Percentiles rank a stretch among this genome's conserved stretches.
phyloP scores from a whole-genome alignment of 53 echinoderm and acorn worm genomes.

The Stichopus horrens region DNA sequence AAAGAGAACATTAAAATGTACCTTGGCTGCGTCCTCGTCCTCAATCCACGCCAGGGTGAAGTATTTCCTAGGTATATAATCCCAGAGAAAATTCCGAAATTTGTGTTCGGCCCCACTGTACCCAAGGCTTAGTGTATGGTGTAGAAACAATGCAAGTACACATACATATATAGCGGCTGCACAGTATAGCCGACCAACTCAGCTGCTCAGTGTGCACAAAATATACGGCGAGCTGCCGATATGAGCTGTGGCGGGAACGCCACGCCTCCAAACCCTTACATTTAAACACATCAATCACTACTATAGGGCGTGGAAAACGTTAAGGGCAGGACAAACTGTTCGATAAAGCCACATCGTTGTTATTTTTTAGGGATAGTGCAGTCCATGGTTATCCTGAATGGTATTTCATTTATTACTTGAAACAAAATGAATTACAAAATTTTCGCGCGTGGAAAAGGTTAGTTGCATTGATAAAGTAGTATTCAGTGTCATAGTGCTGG shows the following conservation, averaged over 20 bases:
- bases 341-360: too few relatives aligned
- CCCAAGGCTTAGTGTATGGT: conserved; percentile 16
- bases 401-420: too few relatives aligned
- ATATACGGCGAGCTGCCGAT: background rate
- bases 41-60: conserved; percentile 45
- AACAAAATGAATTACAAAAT: too few relatives aligned
- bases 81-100: conserved; percentile 36
- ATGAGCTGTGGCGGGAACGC: conserved; percentile 33
- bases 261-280: conserved; percentile 22
- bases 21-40: conserved; percentile 45
- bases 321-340: background rate
- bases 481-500: too few relatives aligned
- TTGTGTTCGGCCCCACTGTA: background rate
- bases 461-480: too few relatives aligned
- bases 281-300: conserved; percentile 39
- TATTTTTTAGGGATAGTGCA: too few relatives aligned
- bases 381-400: too few relatives aligned
- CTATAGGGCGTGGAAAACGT: background rate
- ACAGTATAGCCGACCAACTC: background rate
- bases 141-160: conserved; percentile 20
- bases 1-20: background rate
- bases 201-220: conserved; percentile 7
- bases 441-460: too few relatives aligned
- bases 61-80: conserved; percentile 37
- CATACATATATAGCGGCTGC: background rate